These are phyloP conservation scores for Mallotus villosus DNA, from an alignment of 2,797 vertebrate genomes.

Conservation along the genomic window DNA sequence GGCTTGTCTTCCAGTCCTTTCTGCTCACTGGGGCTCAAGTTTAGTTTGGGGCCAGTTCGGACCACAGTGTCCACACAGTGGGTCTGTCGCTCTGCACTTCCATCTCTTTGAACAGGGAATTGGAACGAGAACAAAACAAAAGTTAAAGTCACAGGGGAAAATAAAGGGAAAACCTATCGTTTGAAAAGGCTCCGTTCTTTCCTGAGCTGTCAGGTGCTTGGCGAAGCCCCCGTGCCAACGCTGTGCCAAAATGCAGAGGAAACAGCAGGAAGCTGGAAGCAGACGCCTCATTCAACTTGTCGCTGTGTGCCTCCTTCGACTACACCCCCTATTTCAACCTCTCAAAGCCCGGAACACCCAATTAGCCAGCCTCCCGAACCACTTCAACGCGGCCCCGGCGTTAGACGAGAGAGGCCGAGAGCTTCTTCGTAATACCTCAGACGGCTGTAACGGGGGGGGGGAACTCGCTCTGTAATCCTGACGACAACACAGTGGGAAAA, in stretches of 20 bases:
- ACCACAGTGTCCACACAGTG: conserved; percentile 33
- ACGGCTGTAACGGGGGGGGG: too few species aligned
- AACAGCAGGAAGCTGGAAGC: conserved; percentile 46
- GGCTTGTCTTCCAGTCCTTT: conserved; percentile 29
- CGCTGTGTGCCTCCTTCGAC: not conserved
- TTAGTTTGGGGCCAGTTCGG: conserved; percentile 34
- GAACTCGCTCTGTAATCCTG: too few species aligned
- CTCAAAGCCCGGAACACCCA: not conserved
- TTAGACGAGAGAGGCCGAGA: too few species aligned
- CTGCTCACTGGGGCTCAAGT: conserved; percentile 29
- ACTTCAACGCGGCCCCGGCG: not conserved
- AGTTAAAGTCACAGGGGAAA: not conserved
- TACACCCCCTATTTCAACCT: not conserved
- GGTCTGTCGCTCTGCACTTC: conserved; percentile 35
- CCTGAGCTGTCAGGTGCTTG: conserved; percentile 41
- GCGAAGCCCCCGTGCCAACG: conserved; percentile 24
- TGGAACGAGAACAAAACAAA: conserved; percentile 29
- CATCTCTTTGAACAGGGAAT: conserved; percentile 33
- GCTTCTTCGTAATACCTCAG: too few species aligned
- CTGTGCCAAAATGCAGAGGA: conserved; percentile 14
- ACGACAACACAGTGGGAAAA: too few species aligned
- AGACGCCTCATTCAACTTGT: conserved; percentile 36
- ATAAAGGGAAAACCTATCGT: conserved; percentile 30
- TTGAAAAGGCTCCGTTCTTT: conserved; percentile 38
- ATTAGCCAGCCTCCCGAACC: not conserved